These are phyloP conservation scores for Paradisaea rubra DNA, from an alignment of 2,113 vertebrate species.

Conservation along the genomic window DNA sequence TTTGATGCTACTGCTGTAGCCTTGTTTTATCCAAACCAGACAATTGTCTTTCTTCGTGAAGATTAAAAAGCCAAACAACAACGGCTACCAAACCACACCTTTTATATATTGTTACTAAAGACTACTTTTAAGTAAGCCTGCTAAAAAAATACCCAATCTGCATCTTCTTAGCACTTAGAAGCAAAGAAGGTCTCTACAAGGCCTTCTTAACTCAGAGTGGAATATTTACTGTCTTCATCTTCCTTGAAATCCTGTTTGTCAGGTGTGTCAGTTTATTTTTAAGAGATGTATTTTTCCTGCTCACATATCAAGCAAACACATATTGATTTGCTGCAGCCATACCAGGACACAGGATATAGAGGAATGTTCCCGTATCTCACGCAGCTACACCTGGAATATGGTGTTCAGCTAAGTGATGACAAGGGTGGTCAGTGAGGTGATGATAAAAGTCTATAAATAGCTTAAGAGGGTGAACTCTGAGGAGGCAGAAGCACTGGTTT, in stretches of 20 bases:
- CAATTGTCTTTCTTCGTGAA: neutral
- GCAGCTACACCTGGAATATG: conserved; percentile 28
- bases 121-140: neutral
- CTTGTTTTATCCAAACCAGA: conserved; percentile 8
- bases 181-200: neutral
- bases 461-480: neutral
- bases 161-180: neutral
- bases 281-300: neutral
- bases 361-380: neutral
- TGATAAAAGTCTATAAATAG: conserved; percentile 61
- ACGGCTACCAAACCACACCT: neutral
- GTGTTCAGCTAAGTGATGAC: conserved; percentile 30
- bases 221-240: neutral
- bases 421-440: conserved; percentile 25
- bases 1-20: conserved; percentile 5
- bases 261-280: neutral
- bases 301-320: neutral
- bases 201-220: neutral
- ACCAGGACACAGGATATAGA: neutral
- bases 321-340: neutral
- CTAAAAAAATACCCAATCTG: neutral
- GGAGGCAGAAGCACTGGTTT: neutral
- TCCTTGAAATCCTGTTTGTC: neutral
- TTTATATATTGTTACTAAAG: neutral
- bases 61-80: neutral